These are phyloP conservation scores for Xylota sylvarum DNA, from an alignment of 2,888 invertebrate genomes.

Conservation along the genomic window DNA sequence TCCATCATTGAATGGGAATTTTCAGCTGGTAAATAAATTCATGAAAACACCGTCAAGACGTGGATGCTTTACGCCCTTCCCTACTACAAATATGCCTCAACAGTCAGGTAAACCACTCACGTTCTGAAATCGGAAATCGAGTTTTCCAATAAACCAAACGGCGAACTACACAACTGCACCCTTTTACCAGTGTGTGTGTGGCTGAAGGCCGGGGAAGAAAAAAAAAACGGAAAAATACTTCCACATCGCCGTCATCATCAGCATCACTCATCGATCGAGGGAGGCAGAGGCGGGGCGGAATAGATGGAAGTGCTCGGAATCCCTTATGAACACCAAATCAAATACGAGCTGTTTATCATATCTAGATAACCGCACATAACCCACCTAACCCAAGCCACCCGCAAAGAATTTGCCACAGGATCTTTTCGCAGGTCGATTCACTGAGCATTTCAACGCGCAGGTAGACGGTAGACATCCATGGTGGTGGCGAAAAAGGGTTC, in stretches of 20 bases:
- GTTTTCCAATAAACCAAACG: slow-evolving; percentile 69
- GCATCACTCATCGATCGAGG: slow-evolving; percentile 38
- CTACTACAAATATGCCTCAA: neutral
- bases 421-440: slow-evolving; percentile 3
- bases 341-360: slow-evolving; percentile 69
- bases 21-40: slow-evolving; percentile 61
- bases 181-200: neutral
- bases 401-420: slow-evolving; percentile 27
- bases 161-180: slow-evolving; percentile 41
- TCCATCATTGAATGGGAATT: slow-evolving; percentile 39
- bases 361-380: slow-evolving; percentile 58
- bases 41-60: slow-evolving; percentile 47
- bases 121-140: slow-evolving; percentile 71
- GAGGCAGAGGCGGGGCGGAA: neutral
- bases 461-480: too few species aligned
- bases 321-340: slow-evolving; percentile 68
- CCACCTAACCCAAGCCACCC: slow-evolving; percentile 27
- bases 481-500: slow-evolving; percentile 6
- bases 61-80: slow-evolving; percentile 13
- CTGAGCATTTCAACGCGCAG: neutral
- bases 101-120: slow-evolving; percentile 71
- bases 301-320: slow-evolving; percentile 42
- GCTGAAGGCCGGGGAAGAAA: neutral
- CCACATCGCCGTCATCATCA: slow-evolving; percentile 63
- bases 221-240: slow-evolving; percentile 49